phyloP scores from a whole-genome alignment of 2,888 invertebrate genomes.

The Clanis bilineata region DNA sequence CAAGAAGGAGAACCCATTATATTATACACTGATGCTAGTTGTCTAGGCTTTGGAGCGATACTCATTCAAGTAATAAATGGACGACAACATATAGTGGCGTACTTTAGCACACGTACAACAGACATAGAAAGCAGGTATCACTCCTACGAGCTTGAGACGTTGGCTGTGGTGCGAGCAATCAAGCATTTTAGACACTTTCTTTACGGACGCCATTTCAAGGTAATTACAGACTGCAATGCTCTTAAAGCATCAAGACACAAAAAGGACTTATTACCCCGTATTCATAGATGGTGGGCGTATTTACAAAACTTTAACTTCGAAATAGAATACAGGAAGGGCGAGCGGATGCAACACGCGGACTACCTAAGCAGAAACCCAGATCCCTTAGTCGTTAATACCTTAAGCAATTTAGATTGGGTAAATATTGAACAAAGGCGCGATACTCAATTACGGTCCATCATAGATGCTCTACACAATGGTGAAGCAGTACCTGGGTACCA shows the following conservation, averaged over 20 bases:
- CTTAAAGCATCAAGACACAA: constrained; percentile 23
- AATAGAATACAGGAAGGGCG: constrained; percentile 28
- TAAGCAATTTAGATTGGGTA: constrained; percentile 32
- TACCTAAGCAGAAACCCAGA: constrained; percentile 33
- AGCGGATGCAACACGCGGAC: constrained; percentile 33
- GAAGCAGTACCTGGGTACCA: too few species aligned
- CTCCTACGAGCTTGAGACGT: constrained; percentile 32
- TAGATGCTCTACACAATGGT: too few species aligned
- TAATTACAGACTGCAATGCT: not conserved
- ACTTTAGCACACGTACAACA: constrained; percentile 20
- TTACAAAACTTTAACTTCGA: constrained; percentile 33
- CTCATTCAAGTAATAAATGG: constrained; percentile 29
- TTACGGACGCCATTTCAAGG: constrained; percentile 24
- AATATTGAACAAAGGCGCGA: constrained; percentile 37
- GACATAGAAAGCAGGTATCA: constrained; percentile 30
- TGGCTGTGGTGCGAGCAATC: constrained; percentile 33
- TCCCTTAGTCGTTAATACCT: constrained; percentile 25
- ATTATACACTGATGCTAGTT: constrained; percentile 36
- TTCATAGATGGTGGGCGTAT: constrained; percentile 32
- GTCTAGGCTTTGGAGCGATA: constrained; percentile 32
- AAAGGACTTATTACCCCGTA: constrained; percentile 27
- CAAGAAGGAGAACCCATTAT: too few species aligned
- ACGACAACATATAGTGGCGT: constrained; percentile 29
- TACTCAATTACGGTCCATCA: constrained; percentile 26
- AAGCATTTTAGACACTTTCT: constrained; percentile 30